Percentiles rank a stretch among this genome's conserved stretches.
phyloP scores from a whole-genome alignment of 2,888 invertebrate species.

The Caradrina clavipalpis region DNA sequence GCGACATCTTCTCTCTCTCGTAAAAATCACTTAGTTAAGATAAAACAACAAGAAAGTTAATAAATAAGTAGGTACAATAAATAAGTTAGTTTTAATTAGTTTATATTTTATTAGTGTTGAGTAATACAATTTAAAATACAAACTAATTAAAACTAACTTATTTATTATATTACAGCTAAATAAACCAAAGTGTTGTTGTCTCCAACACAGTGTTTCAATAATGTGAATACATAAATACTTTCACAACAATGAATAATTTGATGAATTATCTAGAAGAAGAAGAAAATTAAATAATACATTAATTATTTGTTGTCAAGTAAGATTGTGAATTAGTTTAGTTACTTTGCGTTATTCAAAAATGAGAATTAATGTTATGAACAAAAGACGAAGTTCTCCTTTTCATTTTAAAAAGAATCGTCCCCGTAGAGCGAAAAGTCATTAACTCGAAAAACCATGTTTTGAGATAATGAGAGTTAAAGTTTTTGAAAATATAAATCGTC shows the following conservation, averaged over 20 bases:
- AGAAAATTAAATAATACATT: slow-evolving; percentile 2
- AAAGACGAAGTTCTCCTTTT: neutral
- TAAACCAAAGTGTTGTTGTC: neutral
- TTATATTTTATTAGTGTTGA: no score
- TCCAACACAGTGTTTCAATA: slow-evolving; percentile 12
- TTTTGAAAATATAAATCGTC: no score
- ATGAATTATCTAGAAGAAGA: neutral
- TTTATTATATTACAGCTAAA: neutral
- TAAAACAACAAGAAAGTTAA: neutral
- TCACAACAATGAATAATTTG: neutral
- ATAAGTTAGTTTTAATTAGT: no score
- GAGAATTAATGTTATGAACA: neutral
- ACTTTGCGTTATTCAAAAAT: slow-evolving; percentile 1
- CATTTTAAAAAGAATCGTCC: neutral
- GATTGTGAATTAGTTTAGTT: neutral
- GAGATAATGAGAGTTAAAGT: no score
- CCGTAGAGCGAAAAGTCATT: no score
- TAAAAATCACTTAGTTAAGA: neutral
- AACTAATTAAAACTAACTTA: slow-evolving; percentile 9
- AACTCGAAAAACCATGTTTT: no score
- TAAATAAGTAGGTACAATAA: no score
- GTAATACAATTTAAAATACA: neutral
- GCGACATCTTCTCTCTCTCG: neutral
- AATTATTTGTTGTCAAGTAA: slow-evolving; percentile 12
- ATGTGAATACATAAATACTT: neutral